Evolutionary conservation across 1,140 invertebrate species (phyloP).

Genomic region (Diachasma alloeum): DNA sequence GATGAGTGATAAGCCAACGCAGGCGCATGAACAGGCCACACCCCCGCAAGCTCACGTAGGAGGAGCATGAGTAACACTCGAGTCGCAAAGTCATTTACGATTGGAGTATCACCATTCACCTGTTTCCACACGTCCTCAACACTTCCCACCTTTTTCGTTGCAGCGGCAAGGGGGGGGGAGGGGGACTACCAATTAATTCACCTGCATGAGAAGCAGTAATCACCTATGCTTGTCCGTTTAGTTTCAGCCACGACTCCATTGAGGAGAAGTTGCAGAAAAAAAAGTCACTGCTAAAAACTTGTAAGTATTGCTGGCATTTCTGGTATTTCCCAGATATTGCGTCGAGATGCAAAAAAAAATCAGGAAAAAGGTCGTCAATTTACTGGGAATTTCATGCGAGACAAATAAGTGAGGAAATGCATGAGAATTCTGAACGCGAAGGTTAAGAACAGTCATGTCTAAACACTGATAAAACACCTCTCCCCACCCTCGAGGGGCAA

Average conservation of each 20-base stretch:
- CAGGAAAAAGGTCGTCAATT: too few species aligned
- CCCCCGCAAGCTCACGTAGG: conserved; percentile 20
- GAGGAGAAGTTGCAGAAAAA: too few species aligned
- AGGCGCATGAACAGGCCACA: conserved; percentile 20
- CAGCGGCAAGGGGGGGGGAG: not conserved
- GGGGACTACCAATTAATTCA: not conserved
- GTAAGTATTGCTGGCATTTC: not conserved
- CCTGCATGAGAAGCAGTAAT: conserved; percentile 18
- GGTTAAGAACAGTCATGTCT: conserved; percentile 7
- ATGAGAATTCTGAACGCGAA: not conserved
- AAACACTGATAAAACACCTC: conserved; percentile 27
- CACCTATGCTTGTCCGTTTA: not conserved
- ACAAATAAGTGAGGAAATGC: too few species aligned
- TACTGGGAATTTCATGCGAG: too few species aligned
- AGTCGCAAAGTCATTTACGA: conserved; percentile 25
- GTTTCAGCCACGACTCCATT: not conserved
- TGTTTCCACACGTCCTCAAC: conserved; percentile 3
- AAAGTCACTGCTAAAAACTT: too few species aligned
- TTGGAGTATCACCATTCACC: conserved; percentile 23
- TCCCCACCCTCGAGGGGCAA: conserved; percentile 8
- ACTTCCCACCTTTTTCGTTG: conserved; percentile 23
- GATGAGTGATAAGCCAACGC: not conserved
- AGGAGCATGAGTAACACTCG: conserved; percentile 19
- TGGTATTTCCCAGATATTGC: not conserved
- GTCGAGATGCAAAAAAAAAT: too few species aligned